phyloP scores from a whole-genome alignment of 2,888 invertebrate genomes.

The Asteroscopus sphinx region DNA sequence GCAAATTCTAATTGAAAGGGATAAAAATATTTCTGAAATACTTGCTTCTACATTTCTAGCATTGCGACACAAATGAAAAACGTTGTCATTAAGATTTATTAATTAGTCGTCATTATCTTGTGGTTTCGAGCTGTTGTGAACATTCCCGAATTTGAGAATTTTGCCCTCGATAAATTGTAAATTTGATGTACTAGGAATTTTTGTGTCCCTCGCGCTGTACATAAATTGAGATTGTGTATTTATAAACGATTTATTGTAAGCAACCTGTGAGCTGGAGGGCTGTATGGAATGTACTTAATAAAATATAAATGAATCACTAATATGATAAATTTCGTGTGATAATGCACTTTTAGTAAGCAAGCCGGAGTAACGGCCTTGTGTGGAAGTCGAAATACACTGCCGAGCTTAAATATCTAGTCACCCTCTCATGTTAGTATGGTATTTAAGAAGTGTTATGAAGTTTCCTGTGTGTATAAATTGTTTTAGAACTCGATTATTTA shows the following conservation, averaged over 20 bases:
- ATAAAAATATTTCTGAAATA: constrained; percentile 13
- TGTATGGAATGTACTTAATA: constrained; percentile 83
- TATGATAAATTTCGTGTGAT: constrained; percentile 74
- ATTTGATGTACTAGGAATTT: constrained; percentile 49
- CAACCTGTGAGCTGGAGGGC: constrained; percentile 68
- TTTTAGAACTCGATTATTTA: constrained; percentile 53
- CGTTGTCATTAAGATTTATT: constrained; percentile 40
- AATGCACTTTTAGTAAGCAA: constrained; percentile 66
- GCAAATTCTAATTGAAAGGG: constrained; percentile 8
- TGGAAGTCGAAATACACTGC: constrained; percentile 57
- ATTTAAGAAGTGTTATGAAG: constrained; percentile 53
- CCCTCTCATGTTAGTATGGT: constrained; percentile 44
- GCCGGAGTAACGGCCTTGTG: constrained; percentile 27
- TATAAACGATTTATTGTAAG: constrained; percentile 63
- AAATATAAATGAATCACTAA: constrained; percentile 65
- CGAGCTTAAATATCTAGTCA: constrained; percentile 57
- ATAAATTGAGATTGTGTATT: constrained; percentile 69
- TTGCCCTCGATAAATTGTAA: constrained; percentile 55
- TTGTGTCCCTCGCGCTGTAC: constrained; percentile 64
- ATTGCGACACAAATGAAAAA: constrained; percentile 49
- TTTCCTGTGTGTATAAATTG: constrained; percentile 56
- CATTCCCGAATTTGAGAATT: constrained; percentile 56
- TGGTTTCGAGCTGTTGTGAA: constrained; percentile 52
- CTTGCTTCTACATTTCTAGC: constrained; percentile 30
- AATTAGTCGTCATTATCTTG: constrained; percentile 40